A percentile compares a stretch with the other conserved stretches of the same genome.
phyloP scores from a whole-genome alignment of 2,888 invertebrate species.

The Crossocerus cetratus region DNA sequence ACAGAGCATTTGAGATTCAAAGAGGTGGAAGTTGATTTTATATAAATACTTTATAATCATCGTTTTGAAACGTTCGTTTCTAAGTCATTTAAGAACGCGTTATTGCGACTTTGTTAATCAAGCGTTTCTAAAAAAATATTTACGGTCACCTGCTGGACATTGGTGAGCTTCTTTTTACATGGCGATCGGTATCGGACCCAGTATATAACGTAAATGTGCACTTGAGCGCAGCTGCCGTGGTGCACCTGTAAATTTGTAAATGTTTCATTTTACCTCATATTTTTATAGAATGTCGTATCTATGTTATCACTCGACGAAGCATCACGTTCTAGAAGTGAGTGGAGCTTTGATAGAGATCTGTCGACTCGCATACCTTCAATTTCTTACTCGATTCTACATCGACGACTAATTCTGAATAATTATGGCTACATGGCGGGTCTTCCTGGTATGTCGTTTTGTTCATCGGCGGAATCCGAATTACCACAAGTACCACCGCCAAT shows the following conservation, averaged over 20 bases:
- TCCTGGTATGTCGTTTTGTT: conserved; percentile 43
- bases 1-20: conserved; percentile 50
- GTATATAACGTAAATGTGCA: conserved; percentile 35
- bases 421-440: conserved; percentile 41
- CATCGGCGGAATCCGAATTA: conserved; percentile 39
- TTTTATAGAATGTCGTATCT: conserved; percentile 21
- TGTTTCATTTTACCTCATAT: conserved; percentile 35
- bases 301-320: conserved; percentile 20
- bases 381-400: conserved; percentile 45
- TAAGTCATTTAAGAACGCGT: conserved; percentile 55
- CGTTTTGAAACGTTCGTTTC: conserved; percentile 55
- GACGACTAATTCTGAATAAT: conserved; percentile 42
- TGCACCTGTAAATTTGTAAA: conserved; percentile 28
- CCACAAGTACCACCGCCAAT: conserved; percentile 40
- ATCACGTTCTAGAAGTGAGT: conserved; percentile 19
- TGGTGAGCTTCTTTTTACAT: conserved; percentile 51
- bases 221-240: conserved; percentile 3
- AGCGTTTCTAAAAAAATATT: conserved; percentile 53
- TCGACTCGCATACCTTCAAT: conserved; percentile 17
- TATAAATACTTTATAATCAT: conserved; percentile 57
- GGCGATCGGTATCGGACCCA: conserved; percentile 49
- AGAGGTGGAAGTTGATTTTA: conserved; percentile 54
- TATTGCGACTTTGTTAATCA: conserved; percentile 55
- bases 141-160: conserved; percentile 56
- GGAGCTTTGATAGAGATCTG: background rate